These are phyloP conservation scores for Euura lappo DNA, from an alignment of 1,140 invertebrate species.

Conservation along the genomic window DNA sequence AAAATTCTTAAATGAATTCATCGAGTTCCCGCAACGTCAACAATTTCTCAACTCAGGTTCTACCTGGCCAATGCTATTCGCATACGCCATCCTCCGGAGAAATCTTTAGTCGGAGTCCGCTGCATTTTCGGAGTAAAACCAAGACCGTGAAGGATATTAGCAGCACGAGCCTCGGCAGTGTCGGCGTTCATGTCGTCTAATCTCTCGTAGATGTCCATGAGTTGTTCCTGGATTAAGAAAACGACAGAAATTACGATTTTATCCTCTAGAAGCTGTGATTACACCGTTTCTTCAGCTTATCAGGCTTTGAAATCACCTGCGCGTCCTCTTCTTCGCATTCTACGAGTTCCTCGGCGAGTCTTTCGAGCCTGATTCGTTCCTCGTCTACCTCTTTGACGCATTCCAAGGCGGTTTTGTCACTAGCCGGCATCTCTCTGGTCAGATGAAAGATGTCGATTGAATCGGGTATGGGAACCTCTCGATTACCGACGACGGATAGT, in stretches of 20 bases:
- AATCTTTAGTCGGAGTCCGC: constrained; percentile 88
- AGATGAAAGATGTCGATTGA: constrained; percentile 98
- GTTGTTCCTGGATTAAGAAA: constrained; percentile 87
- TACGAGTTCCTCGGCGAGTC: constrained; percentile 89
- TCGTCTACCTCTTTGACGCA: constrained; percentile 99
- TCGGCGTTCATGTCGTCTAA: constrained; percentile 96
- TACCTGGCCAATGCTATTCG: constrained; percentile 92
- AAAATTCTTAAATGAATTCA: not conserved
- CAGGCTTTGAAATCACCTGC: constrained; percentile 38
- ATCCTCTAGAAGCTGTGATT: constrained; percentile 12
- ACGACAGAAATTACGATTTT: constrained; percentile 33
- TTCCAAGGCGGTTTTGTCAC: constrained; percentile 89
- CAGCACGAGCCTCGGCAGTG: constrained; percentile 92
- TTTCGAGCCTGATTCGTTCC: constrained; percentile 90
- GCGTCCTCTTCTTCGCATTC: constrained; percentile 87
- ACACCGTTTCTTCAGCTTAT: not conserved
- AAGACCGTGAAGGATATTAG: constrained; percentile 94
- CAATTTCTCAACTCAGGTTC: not conserved
- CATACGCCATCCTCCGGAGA: constrained; percentile 99
- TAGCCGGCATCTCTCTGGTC: constrained; percentile 95
- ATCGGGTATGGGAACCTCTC: constrained; percentile 95
- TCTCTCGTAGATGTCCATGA: constrained; percentile 98
- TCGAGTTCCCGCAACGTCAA: not conserved
- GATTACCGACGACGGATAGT: constrained; percentile 87
- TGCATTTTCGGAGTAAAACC: constrained; percentile 98